phyloP scores from a whole-genome alignment of 2,113 vertebrate genomes.

The Phrynosoma platyrhinos region DNA sequence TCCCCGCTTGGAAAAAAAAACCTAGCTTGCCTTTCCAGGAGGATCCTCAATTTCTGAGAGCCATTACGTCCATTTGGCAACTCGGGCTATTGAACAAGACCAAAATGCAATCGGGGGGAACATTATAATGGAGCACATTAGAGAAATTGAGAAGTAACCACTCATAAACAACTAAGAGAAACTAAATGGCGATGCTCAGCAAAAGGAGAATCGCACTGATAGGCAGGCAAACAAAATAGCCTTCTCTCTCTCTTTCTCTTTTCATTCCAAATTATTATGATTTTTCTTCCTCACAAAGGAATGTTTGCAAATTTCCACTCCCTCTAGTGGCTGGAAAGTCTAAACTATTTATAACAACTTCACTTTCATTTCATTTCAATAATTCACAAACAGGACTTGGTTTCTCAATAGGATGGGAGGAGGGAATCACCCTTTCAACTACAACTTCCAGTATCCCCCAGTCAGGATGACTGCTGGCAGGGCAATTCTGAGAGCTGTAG shows the following conservation, averaged over 20 bases:
- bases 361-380: background rate
- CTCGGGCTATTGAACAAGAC: background rate
- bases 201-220: background rate
- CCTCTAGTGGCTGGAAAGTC: background rate
- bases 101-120: slow-evolving; percentile 4
- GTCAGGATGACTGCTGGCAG: no score
- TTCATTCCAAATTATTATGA: background rate
- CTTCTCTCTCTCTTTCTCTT: background rate
- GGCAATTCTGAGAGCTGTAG: no score
- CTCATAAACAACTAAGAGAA: background rate
- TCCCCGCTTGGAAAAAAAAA: no score
- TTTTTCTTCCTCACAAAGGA: background rate
- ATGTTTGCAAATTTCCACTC: background rate
- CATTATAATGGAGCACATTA: background rate
- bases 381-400: background rate
- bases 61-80: background rate
- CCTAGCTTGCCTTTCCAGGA: background rate
- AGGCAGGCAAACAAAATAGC: background rate
- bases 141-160: background rate
- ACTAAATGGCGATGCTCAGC: background rate
- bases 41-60: background rate
- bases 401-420: no score
- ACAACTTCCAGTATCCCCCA: no score
- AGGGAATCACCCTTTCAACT: background rate
- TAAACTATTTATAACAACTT: background rate